Conservation (phyloP, 1,140 invertebrate species). For the Drosophila murphyi region DNA sequence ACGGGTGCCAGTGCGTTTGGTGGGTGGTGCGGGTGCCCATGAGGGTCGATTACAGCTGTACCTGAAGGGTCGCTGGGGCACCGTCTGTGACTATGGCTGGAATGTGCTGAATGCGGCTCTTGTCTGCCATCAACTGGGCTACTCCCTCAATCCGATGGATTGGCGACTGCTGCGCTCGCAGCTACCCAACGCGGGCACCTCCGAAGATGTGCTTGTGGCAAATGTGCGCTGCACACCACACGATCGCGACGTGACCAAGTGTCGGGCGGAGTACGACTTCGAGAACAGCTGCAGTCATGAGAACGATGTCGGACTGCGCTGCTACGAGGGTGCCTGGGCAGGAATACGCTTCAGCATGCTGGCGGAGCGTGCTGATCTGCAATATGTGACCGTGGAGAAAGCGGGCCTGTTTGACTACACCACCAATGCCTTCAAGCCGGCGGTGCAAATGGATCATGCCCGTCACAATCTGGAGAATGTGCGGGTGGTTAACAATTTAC, state of each 20-base stretch:
- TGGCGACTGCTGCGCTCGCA: constrained; percentile 93
- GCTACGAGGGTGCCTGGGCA: constrained; percentile 96
- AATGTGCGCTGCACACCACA: constrained; percentile 96
- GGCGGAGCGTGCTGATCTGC: constrained; percentile 93
- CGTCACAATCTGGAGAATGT: constrained; percentile 95
- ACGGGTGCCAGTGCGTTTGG: constrained; percentile 89
- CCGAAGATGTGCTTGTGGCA: constrained; percentile 91
- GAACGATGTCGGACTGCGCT: constrained; percentile 94
- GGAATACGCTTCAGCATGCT: constrained; percentile 95
- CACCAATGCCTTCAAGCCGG: constrained; percentile 95
- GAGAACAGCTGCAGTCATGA: constrained; percentile 95
- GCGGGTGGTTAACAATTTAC: constrained; percentile 91
- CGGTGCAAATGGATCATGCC: constrained; percentile 98
- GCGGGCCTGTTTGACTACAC: constrained; percentile 97
- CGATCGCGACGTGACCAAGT: constrained; percentile 96
- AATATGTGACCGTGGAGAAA: constrained; percentile 94
- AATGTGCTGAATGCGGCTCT: constrained; percentile 95
- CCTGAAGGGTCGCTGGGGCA: constrained; percentile 96
- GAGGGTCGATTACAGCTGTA: constrained; percentile 93
- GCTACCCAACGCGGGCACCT: constrained; percentile 91
- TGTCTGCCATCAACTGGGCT: constrained; percentile 97
- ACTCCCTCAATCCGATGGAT: constrained; percentile 96
- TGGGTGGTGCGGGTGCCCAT: constrained; percentile 89
- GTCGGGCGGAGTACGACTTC: constrained; percentile 93
- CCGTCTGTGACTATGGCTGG: constrained; percentile 98